Evolutionary conservation across 2,797 vertebrate genomes (phyloP), one percentile per base, ranked within the genome.

Genomic region (Myotis daubentonii): DNA sequence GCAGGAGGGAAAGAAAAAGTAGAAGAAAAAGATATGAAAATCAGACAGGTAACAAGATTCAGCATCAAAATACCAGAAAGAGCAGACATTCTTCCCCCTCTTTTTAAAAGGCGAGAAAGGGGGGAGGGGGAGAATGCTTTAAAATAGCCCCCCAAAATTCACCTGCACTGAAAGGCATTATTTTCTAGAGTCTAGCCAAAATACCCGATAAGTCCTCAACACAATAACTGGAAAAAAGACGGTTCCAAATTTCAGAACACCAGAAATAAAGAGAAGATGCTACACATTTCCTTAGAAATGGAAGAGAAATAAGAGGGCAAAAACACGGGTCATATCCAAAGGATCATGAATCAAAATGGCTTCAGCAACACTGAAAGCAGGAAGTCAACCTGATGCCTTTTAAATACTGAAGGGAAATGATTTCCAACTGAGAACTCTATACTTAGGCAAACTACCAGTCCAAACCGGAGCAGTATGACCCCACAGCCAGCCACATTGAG

Each of bases 41-140:
- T 74, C 13, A 93, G 10, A 66, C 25, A 74, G 85, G 13, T 65
- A 85, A 76, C 93, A 93, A 87, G 22, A 82, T 57, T 87, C 49
- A 53, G 23, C 49, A 79, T 38, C 80, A 92, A 93, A 95, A 92
- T 53, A 72, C 3, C 30, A 81, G 20, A 55, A 89, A 86, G 44
- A 81, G 44, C 28, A 84, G 12, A 51, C 11, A 65, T 38, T 8
- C 15, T 65, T n/a, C 16, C 49, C 6, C 11, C 33, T 20, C 66
- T 22, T 76, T n/a, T 60, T 8, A 28, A 80, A 92, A 44, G 49
- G 20, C 20, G 8, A 53, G 30, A 79, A 0, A 74, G 4, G 75
- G 7, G 10, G 6, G n/a, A 4, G 79, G 9, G 10, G 5, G 33
- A 23, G 11, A 79, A 0, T 70, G 5, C 66, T 89, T 47, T 74